Base-by-base conservation (phyloP, 2,888 invertebrate species). In the Volucella inflata region DNA sequence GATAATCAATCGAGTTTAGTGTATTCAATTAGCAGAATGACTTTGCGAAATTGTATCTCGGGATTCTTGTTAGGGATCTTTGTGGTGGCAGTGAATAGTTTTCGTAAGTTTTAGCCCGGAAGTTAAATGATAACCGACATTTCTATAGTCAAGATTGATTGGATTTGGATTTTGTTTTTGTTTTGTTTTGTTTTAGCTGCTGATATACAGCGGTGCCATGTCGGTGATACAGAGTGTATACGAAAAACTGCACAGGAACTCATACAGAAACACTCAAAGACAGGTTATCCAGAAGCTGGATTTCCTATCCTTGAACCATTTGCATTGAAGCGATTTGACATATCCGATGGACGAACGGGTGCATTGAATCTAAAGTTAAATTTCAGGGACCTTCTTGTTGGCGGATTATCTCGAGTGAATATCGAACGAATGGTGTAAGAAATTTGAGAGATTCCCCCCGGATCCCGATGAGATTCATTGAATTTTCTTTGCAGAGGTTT, bases 291-390 rank as follows among this genome's bases (percentile, higher is more conserved):
- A 8, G 88, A 89, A 1, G 89, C 91, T 1, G 90, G 88, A 10
- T 90, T 92, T 80, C 92, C 92, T 4, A 87, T 89, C 57, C 87
- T 92, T n/a, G 92, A 92, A 70, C 92, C 92, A 0, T 91, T 92
- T 57, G 76, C 89, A 38, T 87, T 91, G 12, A 91, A 90, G 65
- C 88, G 89, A 9, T 89, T 91, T 14, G 91, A 91, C 21, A 89
- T 91, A 51, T 89, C 90, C 48, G 91, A 91, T 74, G 91, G 91
- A 30, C 90, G 89, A 59, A 83, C 88, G 57, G 89, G 90, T 36
- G 90, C 92, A 10, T 87, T 92, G 71, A 90, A 65, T 82, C 89
- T 92, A 36, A 91, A 91, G 82, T 87, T 92, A 21, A 90, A 88
- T 70, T 91, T 92, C 70, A 89, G 88, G 40, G 91, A 91, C 82